Percentiles rank a stretch among this genome's conserved stretches.
These are phyloP conservation scores for Nemotelus nigrinus DNA, from an alignment of 2,888 invertebrate species.

Conservation along the genomic window DNA sequence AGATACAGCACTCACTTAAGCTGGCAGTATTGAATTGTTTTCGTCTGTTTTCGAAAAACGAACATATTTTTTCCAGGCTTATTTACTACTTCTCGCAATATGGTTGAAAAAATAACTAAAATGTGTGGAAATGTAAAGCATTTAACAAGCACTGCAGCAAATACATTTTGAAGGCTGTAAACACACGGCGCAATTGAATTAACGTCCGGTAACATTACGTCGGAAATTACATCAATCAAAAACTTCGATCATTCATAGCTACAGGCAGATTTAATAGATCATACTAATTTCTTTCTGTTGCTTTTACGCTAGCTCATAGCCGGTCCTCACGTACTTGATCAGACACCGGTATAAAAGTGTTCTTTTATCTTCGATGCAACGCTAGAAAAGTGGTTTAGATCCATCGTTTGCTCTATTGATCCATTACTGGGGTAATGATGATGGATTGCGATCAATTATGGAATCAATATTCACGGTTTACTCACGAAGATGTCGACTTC, in stretches of 20 bases:
- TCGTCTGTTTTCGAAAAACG: too few relatives aligned
- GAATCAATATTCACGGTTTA: slow-evolving; percentile 13
- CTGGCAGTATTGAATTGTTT: too few relatives aligned
- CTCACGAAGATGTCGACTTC: background rate
- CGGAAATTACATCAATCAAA: slow-evolving; percentile 42
- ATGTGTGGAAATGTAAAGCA: too few relatives aligned
- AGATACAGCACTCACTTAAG: too few relatives aligned
- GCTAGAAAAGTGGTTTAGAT: background rate
- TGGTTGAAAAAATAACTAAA: too few relatives aligned
- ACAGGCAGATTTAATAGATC: slow-evolving; percentile 38
- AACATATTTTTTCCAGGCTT: too few relatives aligned
- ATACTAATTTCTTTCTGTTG: slow-evolving; percentile 12
- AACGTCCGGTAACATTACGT: slow-evolving; percentile 33
- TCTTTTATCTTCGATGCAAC: background rate
- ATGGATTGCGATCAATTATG: slow-evolving; percentile 39
- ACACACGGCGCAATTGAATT: slow-evolving; percentile 32
- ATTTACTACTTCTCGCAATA: too few relatives aligned
- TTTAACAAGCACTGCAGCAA: too few relatives aligned
- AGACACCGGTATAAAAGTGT: background rate
- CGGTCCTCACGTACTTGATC: background rate
- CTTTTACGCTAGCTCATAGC: background rate
- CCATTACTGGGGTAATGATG: slow-evolving; percentile 39
- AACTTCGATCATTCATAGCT: slow-evolving; percentile 30
- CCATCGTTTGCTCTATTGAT: slow-evolving; percentile 34
- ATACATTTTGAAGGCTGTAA: background rate